Evolutionary conservation across 2,888 invertebrate genomes (phyloP), one percentile per base, ranked within the genome.

Genomic region (Leptothorax acervorum): DNA sequence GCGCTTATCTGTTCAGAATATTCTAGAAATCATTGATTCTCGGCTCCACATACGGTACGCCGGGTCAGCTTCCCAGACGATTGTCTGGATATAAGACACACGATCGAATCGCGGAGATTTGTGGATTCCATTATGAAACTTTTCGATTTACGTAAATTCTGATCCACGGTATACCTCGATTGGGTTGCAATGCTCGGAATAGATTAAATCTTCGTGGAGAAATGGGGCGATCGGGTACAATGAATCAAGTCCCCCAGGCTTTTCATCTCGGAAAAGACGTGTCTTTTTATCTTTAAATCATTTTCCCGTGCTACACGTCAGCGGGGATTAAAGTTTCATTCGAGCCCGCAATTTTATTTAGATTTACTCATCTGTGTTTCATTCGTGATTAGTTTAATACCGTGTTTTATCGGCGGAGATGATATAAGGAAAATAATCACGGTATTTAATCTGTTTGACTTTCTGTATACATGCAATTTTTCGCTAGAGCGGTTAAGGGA

Each of bases 191-290:
- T 45, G 12, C 60, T 62, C 53, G 53, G 48, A 71, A 53, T 83
- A 85, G 70, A 85, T 85, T 85, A 85, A 83, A 85, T 85, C 83
- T 74, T 63, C n/a, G 51, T 53, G 18, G 55, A 76, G 68, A 83
- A 85, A 83, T 70, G 83, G 82, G 39, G 51, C 60, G 82, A 60
- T 82, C 35, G 62, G 18, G 62, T 68, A 31, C 60, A 28, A 73
- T 84, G 73, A 73, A 57, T 82, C 82, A 75, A 48, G 63, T 53
- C 53, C 71, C 79, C 60, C 48, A 62, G 71, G 71, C 71, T 81
- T 71, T 71, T 62, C 71, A 79, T 79, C 28, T 79, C 12, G 48
- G 39, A 9, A 60, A 60, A 81, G 48, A 78, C 15, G 31, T 18
- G 15, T 60, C 42, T 68, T 39, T 18, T 76, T 68, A 60, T 71